Base-by-base conservation (phyloP, 1,140 invertebrate species). In the Chironomus striatipennis region DNA sequence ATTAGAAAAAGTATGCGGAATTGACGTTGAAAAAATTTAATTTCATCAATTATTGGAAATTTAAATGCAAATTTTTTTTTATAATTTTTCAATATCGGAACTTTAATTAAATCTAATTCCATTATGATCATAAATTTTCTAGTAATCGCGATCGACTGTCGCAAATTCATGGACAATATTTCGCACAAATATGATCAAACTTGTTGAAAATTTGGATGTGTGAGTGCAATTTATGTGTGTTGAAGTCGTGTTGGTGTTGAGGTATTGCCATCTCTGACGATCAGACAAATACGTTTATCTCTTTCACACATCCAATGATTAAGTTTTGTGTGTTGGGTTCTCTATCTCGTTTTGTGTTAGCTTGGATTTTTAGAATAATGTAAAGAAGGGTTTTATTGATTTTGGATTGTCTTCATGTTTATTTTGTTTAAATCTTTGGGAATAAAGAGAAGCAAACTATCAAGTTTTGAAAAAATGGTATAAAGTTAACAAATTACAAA, bases 161-260 rank as follows among this genome's bases (percentile, higher is more conserved):
- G n/a, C 47, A n/a, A n/a, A 12, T 57, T 57, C 47, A 57, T 57
- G 47, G 47, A 57, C 47, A 57, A 57, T 57, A 57, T 57, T 57
- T 57, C 47, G 47, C 47, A 57, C 47, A 57, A 57, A 57, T 57
- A 57, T 57, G n/a, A 57, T n/a, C 15, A 15, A 57, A 57, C 1
- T 57, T 15, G 5, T 34, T 34, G 5, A 34, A 34, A 2, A 5
- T 34, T 34, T 34, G 24, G 1, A 1, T 34, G 24, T 34, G 5
- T 34, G 1, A 2, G 24, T 34, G 24, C 24, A 34, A 34, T 34
- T 34, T 34, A 34, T 2, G 5, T 34, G 24, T 34, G 5, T 34
- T 34, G 24, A 34, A 34, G 24, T 5, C 5, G 5, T 5, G 24
- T 57, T 57, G n/a, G 47, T 57, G 47, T 57, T 57, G 12, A 57